Conservation (phyloP, 1,140 invertebrate species). For the Anthonomus grandis region DNA sequence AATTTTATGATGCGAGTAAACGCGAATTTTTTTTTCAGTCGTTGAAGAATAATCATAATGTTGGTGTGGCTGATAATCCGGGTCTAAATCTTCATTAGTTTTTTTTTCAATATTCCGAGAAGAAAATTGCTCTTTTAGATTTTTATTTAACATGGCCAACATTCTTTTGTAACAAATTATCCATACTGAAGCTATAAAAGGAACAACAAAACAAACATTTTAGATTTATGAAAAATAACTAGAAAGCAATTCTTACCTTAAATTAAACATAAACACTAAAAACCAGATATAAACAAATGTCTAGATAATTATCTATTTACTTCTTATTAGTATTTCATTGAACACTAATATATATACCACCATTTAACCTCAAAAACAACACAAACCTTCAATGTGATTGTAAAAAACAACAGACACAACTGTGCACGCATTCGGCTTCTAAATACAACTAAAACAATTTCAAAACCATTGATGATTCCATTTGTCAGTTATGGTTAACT, state of each 20-base stretch:
- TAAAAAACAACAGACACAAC: background rate
- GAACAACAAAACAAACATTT: background rate
- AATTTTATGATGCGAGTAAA: no score
- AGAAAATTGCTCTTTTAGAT: background rate
- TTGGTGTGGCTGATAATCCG: background rate
- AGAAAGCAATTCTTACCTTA: no score
- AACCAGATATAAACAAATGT: no score
- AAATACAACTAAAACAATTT: background rate
- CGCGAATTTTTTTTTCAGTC: background rate
- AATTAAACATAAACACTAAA: no score
- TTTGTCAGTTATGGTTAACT: background rate
- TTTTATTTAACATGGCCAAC: background rate
- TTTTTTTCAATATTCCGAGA: no score
- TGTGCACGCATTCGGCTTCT: background rate
- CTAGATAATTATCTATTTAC: slow-evolving; percentile 1
- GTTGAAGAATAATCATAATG: background rate
- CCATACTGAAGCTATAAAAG: background rate
- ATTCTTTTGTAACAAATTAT: background rate
- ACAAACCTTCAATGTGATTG: background rate
- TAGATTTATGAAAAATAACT: no score
- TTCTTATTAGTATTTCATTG: background rate
- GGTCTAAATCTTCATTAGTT: background rate
- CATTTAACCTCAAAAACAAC: background rate
- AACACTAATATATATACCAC: background rate
- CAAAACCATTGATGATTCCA: background rate